Evolutionary conservation across 2,113 vertebrate species (phyloP), one percentile per base, ranked within the genome.

Genomic region (Rutilus rutilus): DNA sequence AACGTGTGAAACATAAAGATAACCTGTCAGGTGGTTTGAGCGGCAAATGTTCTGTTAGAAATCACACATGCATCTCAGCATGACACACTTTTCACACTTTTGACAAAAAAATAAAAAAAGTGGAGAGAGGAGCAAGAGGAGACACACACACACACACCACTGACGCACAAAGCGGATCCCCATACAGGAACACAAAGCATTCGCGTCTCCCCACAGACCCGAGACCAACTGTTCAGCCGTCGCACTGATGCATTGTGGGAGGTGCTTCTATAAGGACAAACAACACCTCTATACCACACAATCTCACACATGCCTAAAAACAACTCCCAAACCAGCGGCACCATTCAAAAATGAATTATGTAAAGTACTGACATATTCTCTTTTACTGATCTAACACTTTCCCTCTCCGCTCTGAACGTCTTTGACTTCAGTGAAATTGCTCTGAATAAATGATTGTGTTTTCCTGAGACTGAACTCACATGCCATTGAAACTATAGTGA

Each of bases 1-100:
- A 69, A 69, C 15, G 81, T 73, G 50, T 83, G 47, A 83, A 54
- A 47, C 50, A 73, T 73, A 83, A 83, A 83, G 81, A 83, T 83
- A 83, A 83, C 81, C 81, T 83, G 65, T 83, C 45, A 23, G 47
- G 81, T 42, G 65, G 19, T 39, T 52, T 10, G 45, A 19, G 62
- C 27, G 27, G 79, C 79, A 67, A 83, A 82, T 39, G 47, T 69
- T 54, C 60, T 65, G 79, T 47, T 67, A 82, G 57, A 82, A 82
- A 50, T 83, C 81, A 73, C 81, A 71, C 81, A 57, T 73, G 47
- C 30, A 73, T 71, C 64, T 57, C 80, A 82, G 80, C 80, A 81
- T 17, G 78, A 65, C 78, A 67, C 62, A 73, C 81, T 71, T 39
- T 83, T 83, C 81, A 73, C 81, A 83, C 81, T 36, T 73, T 14